Percentiles rank a stretch among this genome's conserved stretches.
These are phyloP conservation scores for Spongia lamella DNA, from an alignment of 37 sponge, comb jelly and placozoan genomes.

Conservation along the genomic window DNA sequence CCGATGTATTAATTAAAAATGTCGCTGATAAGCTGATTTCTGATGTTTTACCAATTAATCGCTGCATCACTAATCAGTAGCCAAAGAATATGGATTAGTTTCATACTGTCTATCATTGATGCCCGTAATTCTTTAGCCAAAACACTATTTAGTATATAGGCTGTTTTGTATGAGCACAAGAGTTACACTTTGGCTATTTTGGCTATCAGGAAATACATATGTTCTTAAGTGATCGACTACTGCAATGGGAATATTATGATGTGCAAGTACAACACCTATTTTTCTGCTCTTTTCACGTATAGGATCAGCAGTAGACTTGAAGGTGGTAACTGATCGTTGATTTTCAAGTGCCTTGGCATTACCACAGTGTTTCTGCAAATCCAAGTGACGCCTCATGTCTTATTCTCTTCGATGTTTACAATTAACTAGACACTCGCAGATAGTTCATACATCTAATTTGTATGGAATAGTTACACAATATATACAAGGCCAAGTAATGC, in stretches of 20 bases:
- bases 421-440: no score
- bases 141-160: conserved; percentile 28
- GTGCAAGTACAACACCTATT: conserved; percentile 24
- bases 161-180: conserved; percentile 35
- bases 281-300: conserved; percentile 18
- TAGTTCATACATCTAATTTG: no score
- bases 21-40: no score
- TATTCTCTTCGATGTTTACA: not conserved
- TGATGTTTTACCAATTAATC: no score
- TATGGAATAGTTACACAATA: no score
- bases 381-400: conserved; percentile 53
- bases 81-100: no score
- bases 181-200: no score
- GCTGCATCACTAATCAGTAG: no score
- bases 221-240: conserved; percentile 35
- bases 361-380: conserved; percentile 33
- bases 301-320: not conserved
- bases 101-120: no score
- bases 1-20: no score
- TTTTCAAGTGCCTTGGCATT: conserved; percentile 1
- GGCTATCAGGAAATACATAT: conserved; percentile 48
- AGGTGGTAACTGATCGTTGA: conserved; percentile 2
- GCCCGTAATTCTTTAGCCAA: conserved; percentile 2
- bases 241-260: conserved; percentile 41
- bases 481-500: no score